phyloP scores from a whole-genome alignment of 2,888 invertebrate genomes.

The Unio pictorum region DNA sequence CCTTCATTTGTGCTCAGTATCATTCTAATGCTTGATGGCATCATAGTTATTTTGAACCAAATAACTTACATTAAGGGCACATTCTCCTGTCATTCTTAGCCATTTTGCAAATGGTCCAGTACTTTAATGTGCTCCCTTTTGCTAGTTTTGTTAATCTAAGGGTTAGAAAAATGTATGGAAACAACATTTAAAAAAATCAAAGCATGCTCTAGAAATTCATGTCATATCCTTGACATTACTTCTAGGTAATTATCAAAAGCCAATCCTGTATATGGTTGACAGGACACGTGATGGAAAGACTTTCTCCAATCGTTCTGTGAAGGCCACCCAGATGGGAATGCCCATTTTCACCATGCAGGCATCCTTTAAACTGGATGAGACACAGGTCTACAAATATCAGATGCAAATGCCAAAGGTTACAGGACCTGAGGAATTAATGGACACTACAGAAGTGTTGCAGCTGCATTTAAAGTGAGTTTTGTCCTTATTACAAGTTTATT shows the following conservation, averaged over 20 bases:
- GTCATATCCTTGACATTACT: not conserved
- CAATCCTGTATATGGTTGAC: conserved; percentile 72
- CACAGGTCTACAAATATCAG: conserved; percentile 66
- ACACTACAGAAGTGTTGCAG: conserved; percentile 44
- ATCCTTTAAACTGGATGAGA: conserved; percentile 66
- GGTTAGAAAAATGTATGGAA: no score
- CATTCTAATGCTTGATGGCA: no score
- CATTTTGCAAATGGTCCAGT: no score
- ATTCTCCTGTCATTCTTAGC: no score
- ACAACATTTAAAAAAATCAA: no score
- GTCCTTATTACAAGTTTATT: not conserved
- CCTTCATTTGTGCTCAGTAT: no score
- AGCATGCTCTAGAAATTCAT: no score
- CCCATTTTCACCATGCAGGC: conserved; percentile 70
- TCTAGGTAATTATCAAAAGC: conserved; percentile 58
- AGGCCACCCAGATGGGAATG: conserved; percentile 70
- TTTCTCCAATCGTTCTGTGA: conserved; percentile 70
- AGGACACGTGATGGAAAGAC: conserved; percentile 70
- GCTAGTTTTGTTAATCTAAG: no score
- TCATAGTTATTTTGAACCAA: no score
- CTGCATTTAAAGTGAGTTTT: conserved; percentile 45
- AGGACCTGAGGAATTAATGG: conserved; percentile 63
- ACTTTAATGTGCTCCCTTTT: no score
- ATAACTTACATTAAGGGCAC: no score
- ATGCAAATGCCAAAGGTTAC: conserved; percentile 71